phyloP scores from a whole-genome alignment of 2,888 invertebrate species.

The Brachyptera putata region DNA sequence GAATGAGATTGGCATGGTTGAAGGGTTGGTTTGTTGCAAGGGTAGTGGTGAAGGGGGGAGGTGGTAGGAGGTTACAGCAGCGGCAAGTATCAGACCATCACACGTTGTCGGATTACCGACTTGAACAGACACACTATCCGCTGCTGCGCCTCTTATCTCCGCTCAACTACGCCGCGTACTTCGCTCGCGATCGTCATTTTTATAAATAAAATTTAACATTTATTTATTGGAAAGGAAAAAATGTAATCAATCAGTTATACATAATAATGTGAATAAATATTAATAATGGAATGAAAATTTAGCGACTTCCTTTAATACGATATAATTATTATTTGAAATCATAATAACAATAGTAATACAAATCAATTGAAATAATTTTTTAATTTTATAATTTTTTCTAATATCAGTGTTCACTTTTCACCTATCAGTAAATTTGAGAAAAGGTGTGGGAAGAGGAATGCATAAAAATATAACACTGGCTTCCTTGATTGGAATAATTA shows the following conservation, averaged over 20 bases:
- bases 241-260: neutral
- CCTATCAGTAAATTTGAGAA: too few relatives aligned
- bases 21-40: neutral
- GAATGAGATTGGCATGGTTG: neutral
- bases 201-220: neutral
- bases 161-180: neutral
- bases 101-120: conserved; percentile 30
- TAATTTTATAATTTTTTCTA: too few relatives aligned
- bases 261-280: neutral
- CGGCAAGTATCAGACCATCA: conserved; percentile 2
- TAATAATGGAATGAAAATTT: neutral
- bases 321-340: neutral
- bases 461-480: too few relatives aligned
- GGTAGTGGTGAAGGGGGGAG: neutral
- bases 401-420: too few relatives aligned
- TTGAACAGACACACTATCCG: neutral
- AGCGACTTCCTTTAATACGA: neutral
- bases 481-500: too few relatives aligned
- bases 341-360: too few relatives aligned
- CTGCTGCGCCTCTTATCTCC: neutral
- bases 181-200: neutral
- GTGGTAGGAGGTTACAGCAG: neutral
- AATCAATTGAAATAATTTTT: too few relatives aligned
- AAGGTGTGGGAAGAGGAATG: too few relatives aligned
- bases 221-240: neutral